phyloP scores from a whole-genome alignment of 35 echinoderm and acorn worm species.

The Acanthaster planci region DNA sequence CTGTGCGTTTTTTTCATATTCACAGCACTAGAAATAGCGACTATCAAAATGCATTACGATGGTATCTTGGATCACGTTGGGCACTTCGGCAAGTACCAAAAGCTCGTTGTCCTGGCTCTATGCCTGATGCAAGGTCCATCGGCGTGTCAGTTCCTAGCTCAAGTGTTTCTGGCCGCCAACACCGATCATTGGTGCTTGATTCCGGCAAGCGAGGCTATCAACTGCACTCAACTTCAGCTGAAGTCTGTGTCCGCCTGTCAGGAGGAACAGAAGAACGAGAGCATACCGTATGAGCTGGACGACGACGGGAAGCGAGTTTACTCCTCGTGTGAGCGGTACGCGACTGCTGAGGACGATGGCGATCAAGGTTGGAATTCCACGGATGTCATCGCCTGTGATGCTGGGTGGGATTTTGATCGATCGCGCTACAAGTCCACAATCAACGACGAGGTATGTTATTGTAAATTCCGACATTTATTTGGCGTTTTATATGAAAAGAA shows the following conservation, averaged over 20 bases:
- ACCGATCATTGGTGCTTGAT: not conserved
- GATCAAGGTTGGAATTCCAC: not conserved
- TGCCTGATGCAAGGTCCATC: not conserved
- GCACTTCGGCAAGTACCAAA: too few relatives aligned
- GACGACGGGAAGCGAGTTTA: not conserved
- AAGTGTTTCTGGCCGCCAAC: not conserved
- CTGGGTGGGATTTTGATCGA: not conserved
- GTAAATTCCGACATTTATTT: too few relatives aligned
- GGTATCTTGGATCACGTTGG: too few relatives aligned
- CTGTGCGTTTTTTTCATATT: too few relatives aligned
- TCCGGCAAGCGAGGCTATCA: not conserved
- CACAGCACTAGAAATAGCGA: too few relatives aligned
- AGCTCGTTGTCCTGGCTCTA: too few relatives aligned
- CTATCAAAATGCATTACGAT: too few relatives aligned
- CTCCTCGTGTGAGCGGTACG: too few relatives aligned
- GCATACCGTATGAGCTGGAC: not conserved
- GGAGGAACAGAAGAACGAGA: not conserved
- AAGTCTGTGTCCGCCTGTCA: not conserved
- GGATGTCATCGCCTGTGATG: slow-evolving; percentile 4
- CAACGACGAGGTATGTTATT: not conserved
- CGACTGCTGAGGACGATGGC: not conserved
- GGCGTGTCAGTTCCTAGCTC: not conserved
- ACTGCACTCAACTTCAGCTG: not conserved
- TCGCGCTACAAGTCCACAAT: not conserved
- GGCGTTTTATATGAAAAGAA: too few relatives aligned